Evolutionary conservation across 2,113 vertebrate genomes (phyloP), one percentile per base, ranked within the genome.

Genomic region (Ochotona curzoniae): DNA sequence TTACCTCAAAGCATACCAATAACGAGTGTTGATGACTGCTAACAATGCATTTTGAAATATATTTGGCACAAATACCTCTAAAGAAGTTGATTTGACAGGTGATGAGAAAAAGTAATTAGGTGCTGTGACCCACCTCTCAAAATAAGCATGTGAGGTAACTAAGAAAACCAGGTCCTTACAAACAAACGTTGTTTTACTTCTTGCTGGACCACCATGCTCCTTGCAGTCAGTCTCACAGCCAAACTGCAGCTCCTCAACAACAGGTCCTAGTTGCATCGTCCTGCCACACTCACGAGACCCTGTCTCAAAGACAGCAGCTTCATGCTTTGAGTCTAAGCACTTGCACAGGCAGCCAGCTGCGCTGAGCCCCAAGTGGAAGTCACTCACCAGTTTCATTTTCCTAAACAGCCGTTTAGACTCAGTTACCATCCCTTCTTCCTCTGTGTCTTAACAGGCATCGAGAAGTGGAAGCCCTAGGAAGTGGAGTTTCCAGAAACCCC

Each of bases 371-470:
- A 96, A 87, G 79, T 91, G 89, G 0, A 89, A 92, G 0, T 28
- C 82, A 0, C 79, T 97, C 25, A 97, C 81, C 57, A 96, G 0
- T 23, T 92, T 84, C 1, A 95, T 95, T 0, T 76, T 97, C 2
- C 96, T 95, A 0, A 98, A 97, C 0, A 97, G 18, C 8, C 96
- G 78, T 49, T 93, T 93, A 69, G 97, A 63, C 87, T 94, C 78
- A 0, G 1, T 95, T 1, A 97, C 94, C 83, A 96, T 83, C 26
- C 60, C 89, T 96, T 94, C 70, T 96, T 90, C 73, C 97, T 94
- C 83, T 96, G 57, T 32, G 93, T 90, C 0, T 1, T 15, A 49
- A 96, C 76, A 0, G 95, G 89, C 0, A 73, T 21, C 28, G 30
- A 30, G 2, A 93, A 49, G 0, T 96, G 61, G 28, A 88, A 76